Base-by-base conservation (phyloP, 1,140 invertebrate genomes). In the Phymastichus coffea region DNA sequence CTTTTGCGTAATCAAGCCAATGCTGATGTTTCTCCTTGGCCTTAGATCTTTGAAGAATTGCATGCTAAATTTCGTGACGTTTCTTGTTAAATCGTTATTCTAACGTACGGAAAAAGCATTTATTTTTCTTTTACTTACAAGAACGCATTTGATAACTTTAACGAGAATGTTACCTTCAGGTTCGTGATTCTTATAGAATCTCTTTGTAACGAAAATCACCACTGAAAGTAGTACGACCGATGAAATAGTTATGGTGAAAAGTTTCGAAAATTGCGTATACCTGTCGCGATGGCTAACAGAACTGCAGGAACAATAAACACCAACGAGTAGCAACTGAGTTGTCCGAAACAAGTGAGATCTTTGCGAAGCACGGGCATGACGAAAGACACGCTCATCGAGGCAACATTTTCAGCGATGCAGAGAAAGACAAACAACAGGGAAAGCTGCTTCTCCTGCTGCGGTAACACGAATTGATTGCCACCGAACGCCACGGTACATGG, bases 401-500 rank as follows among this genome's bases (percentile, higher is more conserved):
- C 96, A 4, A 90, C 85, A 71, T 98, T 97, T 66, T 98, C 96
- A 22, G 92, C 84, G 66, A 97, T 93, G 79, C 97, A 97, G 75
- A 97, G 97, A 1, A 96, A 77, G 0, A 93, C 96, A 78, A 98
- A 97, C 80, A 94, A 98, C 54, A 86, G 86, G 1, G 85, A 83
- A 38, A 95, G 76, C 70, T 94, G 86, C 61, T 78, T 78, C 68
- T 85, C 86, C 78, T 90, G 91, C 68, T 88, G 86, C 0, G 92
- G 92, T 35, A 92, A 63, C 57, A 84, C 79, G 73, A 96, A 97
- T 80, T 99, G 97, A 79, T 99, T 97, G 1, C 94, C 97, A 23
- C 97, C 97, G 76, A 99, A 99, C 0, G 96, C 92, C 0, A 93
- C 87, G 0, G 98, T 95, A 73, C 95, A 98, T 1, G 97, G 95